Base-by-base conservation (phyloP, 2,113 vertebrate species). In the Oryzias melastigma region DNA sequence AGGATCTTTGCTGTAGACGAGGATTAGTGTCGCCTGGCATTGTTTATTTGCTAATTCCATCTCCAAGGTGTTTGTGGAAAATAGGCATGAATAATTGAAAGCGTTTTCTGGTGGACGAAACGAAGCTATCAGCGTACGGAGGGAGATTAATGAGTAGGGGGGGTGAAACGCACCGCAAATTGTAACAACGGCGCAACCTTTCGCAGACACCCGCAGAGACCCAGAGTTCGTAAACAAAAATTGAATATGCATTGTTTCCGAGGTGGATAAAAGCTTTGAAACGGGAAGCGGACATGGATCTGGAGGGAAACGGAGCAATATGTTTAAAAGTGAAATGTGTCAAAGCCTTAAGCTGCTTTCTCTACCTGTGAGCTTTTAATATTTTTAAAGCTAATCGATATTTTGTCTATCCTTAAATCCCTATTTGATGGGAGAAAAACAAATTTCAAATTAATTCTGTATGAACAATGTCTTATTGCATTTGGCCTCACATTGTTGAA, bases 21-120 rank as follows among this genome's bases (percentile, higher is more conserved):
- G 90, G 90, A 91, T 92, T 90, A 89, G 85, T 83, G 88, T 85
- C 78, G 85, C 83, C 82, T 82, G 82, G 78, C 87, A 87, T 87
- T 89, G 90, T 91, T 91, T 88, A 87, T 90, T 90, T 86, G 85
- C 87, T 90, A 91, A 91, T 91, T 89, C 87, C 88, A 83, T 87
- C 87, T 89, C 90, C 54, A 77, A 90, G 89, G 87, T 88, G 89
- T 89, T 91, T 85, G 88, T 78, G 71, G 81, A 85, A 90, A 88
- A 89, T 82, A 86, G 80, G 86, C 88, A 89, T 90, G 88, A 90
- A 89, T 91, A 90, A 90, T 90, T 90, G 83, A 89, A 85, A 84
- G 85, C 68, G 58, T 77, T 88, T 91, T 90, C 69, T 63, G 77
- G 83, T 87, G 86, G 87, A 87, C 82, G 74, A 85, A 90, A 81